Evolutionary conservation across 2,888 invertebrate genomes (phyloP).

Genomic region (Cybosia mesomella): DNA sequence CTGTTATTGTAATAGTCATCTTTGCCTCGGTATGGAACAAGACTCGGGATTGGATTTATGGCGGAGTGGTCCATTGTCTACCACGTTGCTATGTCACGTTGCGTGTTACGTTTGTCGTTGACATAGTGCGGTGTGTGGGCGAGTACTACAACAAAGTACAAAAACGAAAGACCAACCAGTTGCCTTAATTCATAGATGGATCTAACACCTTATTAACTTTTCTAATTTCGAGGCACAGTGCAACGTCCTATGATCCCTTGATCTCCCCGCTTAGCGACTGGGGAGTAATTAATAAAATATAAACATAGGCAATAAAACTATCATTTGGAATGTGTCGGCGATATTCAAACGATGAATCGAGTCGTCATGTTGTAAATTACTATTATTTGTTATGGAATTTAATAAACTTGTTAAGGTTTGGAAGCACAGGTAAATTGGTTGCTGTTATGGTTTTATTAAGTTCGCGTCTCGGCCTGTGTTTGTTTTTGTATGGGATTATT

Average conservation of each 20-base stretch:
- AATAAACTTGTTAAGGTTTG: slow-evolving; percentile 86
- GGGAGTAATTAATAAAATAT: slow-evolving; percentile 77
- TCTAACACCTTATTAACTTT: slow-evolving; percentile 44
- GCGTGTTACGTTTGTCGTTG: slow-evolving; percentile 56
- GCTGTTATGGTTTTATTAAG: slow-evolving; percentile 83
- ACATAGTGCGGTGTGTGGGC: slow-evolving; percentile 63
- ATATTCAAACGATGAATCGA: slow-evolving; percentile 79
- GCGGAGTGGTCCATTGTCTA: slow-evolving; percentile 75
- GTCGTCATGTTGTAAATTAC: slow-evolving; percentile 84
- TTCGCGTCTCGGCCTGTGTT: slow-evolving; percentile 82
- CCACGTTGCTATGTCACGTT: slow-evolving; percentile 76
- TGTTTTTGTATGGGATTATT: slow-evolving; percentile 82
- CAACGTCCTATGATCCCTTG: slow-evolving; percentile 52
- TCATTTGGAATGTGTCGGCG: slow-evolving; percentile 79
- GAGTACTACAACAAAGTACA: slow-evolving; percentile 56
- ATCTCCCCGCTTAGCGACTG: slow-evolving; percentile 55
- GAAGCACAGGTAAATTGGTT: slow-evolving; percentile 82
- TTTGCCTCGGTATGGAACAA: slow-evolving; percentile 60
- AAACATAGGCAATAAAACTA: slow-evolving; percentile 78
- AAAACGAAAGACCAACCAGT: slow-evolving; percentile 29
- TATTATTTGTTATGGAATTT: slow-evolving; percentile 85
- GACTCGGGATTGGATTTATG: slow-evolving; percentile 64
- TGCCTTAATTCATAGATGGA: slow-evolving; percentile 33
- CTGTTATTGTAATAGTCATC: slow-evolving; percentile 69
- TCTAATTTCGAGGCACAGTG: slow-evolving; percentile 39